Percentiles rank a stretch among this genome's conserved stretches.
These are phyloP conservation scores for Hydractinia symbiolongicarpus DNA, from an alignment of 30 jellyfish, hydroid and myxozoan genomes.

Conservation along the genomic window DNA sequence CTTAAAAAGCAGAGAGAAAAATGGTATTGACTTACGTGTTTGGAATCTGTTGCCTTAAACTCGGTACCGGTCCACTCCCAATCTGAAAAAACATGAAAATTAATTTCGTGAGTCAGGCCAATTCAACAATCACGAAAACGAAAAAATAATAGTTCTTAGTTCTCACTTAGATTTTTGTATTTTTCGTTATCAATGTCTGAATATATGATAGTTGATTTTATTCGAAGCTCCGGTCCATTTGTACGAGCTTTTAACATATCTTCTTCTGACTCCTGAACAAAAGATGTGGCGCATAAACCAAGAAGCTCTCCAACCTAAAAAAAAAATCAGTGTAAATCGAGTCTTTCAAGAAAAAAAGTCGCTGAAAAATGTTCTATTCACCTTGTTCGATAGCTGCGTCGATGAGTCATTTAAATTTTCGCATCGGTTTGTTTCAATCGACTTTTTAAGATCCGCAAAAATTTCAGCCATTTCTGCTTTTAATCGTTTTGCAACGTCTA, in stretches of 20 bases:
- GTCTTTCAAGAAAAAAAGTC: background rate
- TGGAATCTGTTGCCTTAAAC: conserved; percentile 25
- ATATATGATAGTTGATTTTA: conserved; percentile 18
- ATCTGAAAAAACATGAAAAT: conserved; percentile 19
- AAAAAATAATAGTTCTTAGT: no score
- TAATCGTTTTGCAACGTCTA: background rate
- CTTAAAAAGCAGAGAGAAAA: background rate
- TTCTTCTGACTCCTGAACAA: conserved; percentile 53
- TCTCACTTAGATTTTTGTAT: conserved; percentile 9
- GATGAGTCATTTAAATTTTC: background rate
- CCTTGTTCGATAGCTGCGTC: conserved; percentile 8
- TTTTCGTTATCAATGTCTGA: conserved; percentile 21
- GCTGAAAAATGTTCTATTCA: background rate
- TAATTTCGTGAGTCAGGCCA: background rate
- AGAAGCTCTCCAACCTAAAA: conserved; percentile 71
- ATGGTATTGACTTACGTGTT: background rate
- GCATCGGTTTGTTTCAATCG: background rate
- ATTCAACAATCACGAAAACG: no score
- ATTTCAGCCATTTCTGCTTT: background rate
- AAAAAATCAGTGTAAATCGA: background rate
- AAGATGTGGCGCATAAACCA: conserved; percentile 47
- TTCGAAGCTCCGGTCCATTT: conserved; percentile 33
- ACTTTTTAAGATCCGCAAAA: background rate
- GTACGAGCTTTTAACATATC: conserved; percentile 50
- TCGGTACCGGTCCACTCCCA: conserved; percentile 86